phyloP scores from a whole-genome alignment of 1,140 invertebrate species.

The Telenomus remus region DNA sequence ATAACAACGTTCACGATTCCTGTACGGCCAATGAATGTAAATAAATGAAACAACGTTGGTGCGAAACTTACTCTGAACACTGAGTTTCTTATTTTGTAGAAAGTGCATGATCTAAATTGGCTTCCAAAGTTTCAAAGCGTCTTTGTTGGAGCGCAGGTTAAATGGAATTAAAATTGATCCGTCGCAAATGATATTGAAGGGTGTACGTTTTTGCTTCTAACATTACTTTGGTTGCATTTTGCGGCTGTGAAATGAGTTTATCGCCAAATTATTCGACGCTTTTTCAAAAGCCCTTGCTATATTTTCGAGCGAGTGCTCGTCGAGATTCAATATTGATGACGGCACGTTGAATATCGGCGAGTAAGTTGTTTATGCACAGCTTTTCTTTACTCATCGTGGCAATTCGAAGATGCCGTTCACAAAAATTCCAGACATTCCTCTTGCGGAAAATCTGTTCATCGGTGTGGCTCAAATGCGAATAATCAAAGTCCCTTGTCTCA shows the following conservation, averaged over 20 bases:
- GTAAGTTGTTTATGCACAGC: conserved; percentile 9
- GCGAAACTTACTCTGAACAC: neutral
- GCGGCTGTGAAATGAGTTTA: conserved; percentile 5
- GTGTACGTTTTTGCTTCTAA: neutral
- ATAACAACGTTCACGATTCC: neutral
- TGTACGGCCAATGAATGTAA: no score
- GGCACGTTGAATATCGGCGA: neutral
- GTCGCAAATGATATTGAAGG: conserved; percentile 5
- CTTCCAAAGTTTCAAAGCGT: conserved; percentile 8
- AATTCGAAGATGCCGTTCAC: conserved; percentile 9
- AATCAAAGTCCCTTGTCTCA: conserved; percentile 11
- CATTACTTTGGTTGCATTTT: no score
- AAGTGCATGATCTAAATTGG: conserved; percentile 12
- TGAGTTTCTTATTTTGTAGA: neutral
- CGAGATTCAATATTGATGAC: conserved; percentile 9
- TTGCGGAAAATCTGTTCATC: conserved; percentile 7
- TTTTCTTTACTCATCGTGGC: conserved; percentile 18
- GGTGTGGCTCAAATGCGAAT: conserved; percentile 14
- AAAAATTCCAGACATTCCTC: conserved; percentile 11
- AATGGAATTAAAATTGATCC: conserved; percentile 10
- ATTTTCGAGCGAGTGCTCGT: neutral
- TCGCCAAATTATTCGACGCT: conserved; percentile 9
- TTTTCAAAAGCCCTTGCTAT: neutral
- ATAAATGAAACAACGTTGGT: neutral
- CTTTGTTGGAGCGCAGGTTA: neutral